Conservation (phyloP, 1,140 invertebrate species). For the Bombus pascuorum region DNA sequence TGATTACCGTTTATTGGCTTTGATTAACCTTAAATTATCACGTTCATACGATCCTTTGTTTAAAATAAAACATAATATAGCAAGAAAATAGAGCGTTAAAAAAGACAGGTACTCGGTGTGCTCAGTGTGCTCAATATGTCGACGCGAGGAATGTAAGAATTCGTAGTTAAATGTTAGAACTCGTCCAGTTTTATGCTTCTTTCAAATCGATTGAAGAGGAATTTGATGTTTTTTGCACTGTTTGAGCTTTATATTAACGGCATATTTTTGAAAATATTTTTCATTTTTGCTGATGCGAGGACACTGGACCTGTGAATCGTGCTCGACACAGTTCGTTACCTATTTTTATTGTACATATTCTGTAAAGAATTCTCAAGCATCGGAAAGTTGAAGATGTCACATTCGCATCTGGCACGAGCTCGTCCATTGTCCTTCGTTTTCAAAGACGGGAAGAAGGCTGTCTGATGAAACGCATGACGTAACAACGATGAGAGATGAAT, state of each 20-base stretch:
- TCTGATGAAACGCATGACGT: constrained; percentile 18
- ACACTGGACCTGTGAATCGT: neutral
- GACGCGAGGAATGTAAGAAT: neutral
- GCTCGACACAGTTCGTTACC: too few relatives aligned
- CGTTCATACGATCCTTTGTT: neutral
- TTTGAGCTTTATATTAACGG: too few relatives aligned
- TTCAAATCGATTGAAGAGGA: neutral
- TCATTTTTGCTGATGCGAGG: neutral
- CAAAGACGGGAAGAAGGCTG: neutral
- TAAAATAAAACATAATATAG: neutral
- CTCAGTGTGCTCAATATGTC: constrained; percentile 20
- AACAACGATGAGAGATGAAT: constrained; percentile 44
- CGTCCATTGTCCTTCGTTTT: constrained; percentile 16
- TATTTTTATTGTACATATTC: neutral
- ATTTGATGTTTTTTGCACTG: neutral
- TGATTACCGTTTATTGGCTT: neutral
- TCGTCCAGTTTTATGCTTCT: neutral
- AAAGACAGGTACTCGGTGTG: neutral
- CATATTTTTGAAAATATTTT: neutral
- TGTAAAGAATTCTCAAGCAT: neutral
- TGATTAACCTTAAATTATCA: too few relatives aligned
- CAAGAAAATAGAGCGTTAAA: neutral
- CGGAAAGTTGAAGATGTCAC: neutral
- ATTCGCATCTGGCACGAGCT: neutral
- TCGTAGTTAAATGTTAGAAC: neutral